Base-by-base conservation (phyloP, 2,113 vertebrate species). In the Misgurnus mizolepis region DNA sequence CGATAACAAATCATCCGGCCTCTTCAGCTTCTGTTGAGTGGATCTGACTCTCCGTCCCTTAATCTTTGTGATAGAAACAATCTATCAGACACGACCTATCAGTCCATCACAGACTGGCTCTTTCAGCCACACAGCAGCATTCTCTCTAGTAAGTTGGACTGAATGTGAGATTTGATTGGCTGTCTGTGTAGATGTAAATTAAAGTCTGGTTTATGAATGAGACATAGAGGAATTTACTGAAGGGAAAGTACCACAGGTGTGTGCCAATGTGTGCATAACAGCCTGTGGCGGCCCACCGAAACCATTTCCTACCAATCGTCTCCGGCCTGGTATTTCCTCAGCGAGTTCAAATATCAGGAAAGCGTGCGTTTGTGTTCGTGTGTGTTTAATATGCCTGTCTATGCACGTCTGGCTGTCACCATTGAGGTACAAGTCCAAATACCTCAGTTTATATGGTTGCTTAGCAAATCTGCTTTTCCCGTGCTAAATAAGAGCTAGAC, bases 391-490 rank as follows among this genome's bases (percentile, higher is more conserved):
- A 18, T 67, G 82, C 75, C 62, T 80, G 67, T 47, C 34, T 60
- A 49, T 77, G 64, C 45, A 74, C 39, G 47, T 41, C 80, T 67
- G 17, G 47, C 68, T 70, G 18, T 67, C 18, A 74, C 56, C 45
- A 76, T 41, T 41, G 22, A 83, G 68, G 71, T 86, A 88, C 89
- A 89, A 90, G 87, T 82, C 88, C 76, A 79, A 90, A 89, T 85
- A 86, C 86, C 66, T 82, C 85, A 76, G 8, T 78, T 87, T 88
- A 90, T 90, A 87, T 75, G 88, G 91, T 92, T 91, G 89, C 89
- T 92, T 90, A 92, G 90, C 88, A 91, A 91, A 92, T 83, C 82
- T 86, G 83, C 82, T 83, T 84, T 89, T 88, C 86, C 88, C 87
- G 88, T 84, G 77, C 87, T 87, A 86, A 92, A 90, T 88, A 84